These are phyloP conservation scores for Lasioglossum albipes DNA, from an alignment of 1,140 invertebrate genomes.

Conservation along the genomic window DNA sequence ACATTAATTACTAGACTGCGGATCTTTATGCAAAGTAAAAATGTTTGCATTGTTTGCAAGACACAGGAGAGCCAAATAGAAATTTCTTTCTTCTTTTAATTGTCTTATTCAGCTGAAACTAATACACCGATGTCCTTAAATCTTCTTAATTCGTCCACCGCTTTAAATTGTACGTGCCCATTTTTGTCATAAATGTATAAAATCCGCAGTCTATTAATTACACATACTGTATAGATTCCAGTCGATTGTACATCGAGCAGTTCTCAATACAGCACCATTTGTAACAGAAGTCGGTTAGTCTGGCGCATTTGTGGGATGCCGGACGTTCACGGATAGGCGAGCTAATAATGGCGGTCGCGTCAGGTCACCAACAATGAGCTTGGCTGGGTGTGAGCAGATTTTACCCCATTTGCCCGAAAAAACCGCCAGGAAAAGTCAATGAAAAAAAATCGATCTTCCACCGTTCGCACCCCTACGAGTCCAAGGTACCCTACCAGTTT, in stretches of 20 bases:
- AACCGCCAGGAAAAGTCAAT: constrained; percentile 11
- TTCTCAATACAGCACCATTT: constrained; percentile 23
- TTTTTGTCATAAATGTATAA: too few species aligned
- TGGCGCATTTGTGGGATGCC: constrained; percentile 50
- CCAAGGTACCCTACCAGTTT: constrained; percentile 54
- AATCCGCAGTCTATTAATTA: background rate
- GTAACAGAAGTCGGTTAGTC: constrained; percentile 43
- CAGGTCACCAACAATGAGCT: constrained; percentile 67
- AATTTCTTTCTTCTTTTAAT: too few species aligned
- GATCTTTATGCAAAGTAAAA: too few species aligned
- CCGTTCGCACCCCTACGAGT: constrained; percentile 9
- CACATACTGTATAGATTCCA: background rate
- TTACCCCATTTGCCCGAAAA: constrained; percentile 67
- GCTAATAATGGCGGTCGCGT: constrained; percentile 70
- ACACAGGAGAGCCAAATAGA: background rate
- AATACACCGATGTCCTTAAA: too few species aligned
- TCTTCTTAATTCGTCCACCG: too few species aligned
- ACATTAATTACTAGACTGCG: too few species aligned
- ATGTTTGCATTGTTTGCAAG: background rate
- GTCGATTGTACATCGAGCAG: background rate
- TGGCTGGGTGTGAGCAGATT: constrained; percentile 54
- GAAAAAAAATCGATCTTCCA: constrained; percentile 43
- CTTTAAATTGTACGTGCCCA: too few species aligned
- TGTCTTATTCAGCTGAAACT: too few species aligned
- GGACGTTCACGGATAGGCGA: constrained; percentile 54